These are phyloP conservation scores for Drosophila lini DNA, from an alignment of 1,140 invertebrate genomes.

Conservation along the genomic window DNA sequence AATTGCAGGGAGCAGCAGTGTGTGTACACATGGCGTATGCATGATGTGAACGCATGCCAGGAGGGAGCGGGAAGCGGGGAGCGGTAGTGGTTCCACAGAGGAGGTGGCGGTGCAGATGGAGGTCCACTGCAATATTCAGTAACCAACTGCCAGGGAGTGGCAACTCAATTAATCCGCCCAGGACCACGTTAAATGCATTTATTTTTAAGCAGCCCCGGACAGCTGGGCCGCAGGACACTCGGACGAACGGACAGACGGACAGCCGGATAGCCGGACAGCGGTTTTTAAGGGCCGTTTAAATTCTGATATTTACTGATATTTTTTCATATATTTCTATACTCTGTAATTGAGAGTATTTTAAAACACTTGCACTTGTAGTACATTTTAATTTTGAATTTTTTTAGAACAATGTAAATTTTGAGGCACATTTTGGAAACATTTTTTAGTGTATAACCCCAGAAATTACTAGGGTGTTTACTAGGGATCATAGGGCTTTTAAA, in stretches of 20 bases:
- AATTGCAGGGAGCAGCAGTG: constrained; percentile 11
- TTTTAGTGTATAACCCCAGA: not conserved
- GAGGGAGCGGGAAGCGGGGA: no score
- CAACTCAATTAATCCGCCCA: constrained; percentile 70
- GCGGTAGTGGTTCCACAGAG: not conserved
- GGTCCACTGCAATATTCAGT: constrained; percentile 44
- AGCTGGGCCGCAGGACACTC: not conserved
- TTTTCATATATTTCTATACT: not conserved
- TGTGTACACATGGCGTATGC: constrained; percentile 43
- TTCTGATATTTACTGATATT: not conserved
- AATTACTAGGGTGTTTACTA: no score
- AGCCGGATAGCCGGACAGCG: not conserved
- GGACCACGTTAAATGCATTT: constrained; percentile 56
- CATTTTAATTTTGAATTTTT: no score
- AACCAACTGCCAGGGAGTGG: constrained; percentile 37
- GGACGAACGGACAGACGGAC: no score
- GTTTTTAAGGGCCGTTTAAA: constrained; percentile 17
- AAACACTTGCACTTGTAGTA: no score
- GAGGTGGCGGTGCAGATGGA: not conserved
- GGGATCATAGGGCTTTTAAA: no score
- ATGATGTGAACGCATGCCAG: constrained; percentile 27
- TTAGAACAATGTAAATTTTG: no score
- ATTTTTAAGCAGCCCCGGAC: constrained; percentile 32
- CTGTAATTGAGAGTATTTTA: not conserved
- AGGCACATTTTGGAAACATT: no score